These are phyloP conservation scores for Dichetophora obliterata DNA, from an alignment of 2,888 invertebrate species.

Conservation along the genomic window DNA sequence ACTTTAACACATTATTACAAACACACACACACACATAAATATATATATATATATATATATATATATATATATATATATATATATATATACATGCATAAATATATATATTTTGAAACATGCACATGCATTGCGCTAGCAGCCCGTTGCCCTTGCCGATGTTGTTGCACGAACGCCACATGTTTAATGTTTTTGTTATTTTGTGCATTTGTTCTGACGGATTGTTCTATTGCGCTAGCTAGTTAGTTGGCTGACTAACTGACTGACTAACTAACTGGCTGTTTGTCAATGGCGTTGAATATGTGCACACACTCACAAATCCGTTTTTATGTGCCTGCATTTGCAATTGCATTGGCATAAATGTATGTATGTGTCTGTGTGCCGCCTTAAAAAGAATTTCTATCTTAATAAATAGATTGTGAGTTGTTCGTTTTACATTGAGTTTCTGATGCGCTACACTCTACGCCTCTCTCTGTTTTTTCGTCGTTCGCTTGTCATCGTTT, in stretches of 20 bases:
- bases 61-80: too few species aligned
- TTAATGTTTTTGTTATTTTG: background rate
- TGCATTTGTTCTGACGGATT: constrained; percentile 21
- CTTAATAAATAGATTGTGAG: background rate
- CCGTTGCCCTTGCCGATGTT: constrained; percentile 16
- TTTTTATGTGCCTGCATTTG: background rate
- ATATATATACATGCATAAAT: background rate
- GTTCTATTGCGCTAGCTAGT: constrained; percentile 11
- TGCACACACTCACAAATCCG: too few species aligned
- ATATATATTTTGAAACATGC: background rate
- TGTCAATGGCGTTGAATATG: background rate
- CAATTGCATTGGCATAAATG: background rate
- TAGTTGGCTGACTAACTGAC: background rate
- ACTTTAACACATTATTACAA: background rate
- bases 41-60: background rate
- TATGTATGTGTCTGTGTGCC: background rate
- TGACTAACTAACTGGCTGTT: background rate
- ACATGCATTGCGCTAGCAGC: constrained; percentile 3
- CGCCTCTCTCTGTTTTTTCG: constrained; percentile 28
- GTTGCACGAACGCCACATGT: constrained; percentile 17
- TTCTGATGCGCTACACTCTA: background rate
- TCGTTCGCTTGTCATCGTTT: constrained; percentile 5
- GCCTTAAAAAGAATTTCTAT: background rate
- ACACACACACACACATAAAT: background rate
- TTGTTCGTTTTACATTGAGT: constrained; percentile 19